Evolutionary conservation across 2,888 invertebrate genomes (phyloP).

Genomic region (Alviniconcha strummeri): DNA sequence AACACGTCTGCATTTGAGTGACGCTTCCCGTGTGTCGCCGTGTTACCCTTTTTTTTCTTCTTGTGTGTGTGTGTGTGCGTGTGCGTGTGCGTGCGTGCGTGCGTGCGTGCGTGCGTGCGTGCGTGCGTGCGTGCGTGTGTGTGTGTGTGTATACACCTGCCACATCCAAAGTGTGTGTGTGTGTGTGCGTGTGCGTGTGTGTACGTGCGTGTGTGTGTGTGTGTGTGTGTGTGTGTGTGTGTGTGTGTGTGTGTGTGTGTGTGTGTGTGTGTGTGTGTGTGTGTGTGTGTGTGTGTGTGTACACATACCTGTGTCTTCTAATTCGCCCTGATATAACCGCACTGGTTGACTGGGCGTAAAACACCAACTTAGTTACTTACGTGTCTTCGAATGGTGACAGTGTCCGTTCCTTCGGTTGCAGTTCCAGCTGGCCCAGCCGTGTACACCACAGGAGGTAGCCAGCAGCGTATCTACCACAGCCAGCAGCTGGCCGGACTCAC

Average conservation of each 20-base stretch:
- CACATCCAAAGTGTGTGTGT: background rate
- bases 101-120: constrained; percentile 19
- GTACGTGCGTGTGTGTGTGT: background rate
- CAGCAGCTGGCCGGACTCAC: constrained; percentile 50
- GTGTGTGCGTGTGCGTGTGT: background rate
- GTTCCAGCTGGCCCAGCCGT: background rate
- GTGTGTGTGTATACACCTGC: constrained; percentile 19
- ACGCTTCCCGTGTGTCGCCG: background rate
- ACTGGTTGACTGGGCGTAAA: background rate
- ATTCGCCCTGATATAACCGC: background rate
- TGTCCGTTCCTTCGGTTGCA: background rate
- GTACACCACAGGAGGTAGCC: background rate
- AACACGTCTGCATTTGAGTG: background rate
- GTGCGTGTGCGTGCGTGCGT: background rate
- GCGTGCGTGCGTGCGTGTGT: constrained; percentile 23
- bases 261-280: constrained; percentile 32
- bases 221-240: background rate
- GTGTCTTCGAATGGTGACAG: too few species aligned
- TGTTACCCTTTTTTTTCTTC: background rate
- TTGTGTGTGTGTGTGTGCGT: background rate
- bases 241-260: constrained; percentile 23
- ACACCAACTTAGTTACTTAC: too few species aligned
- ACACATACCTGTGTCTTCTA: constrained; percentile 15
- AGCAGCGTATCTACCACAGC: constrained; percentile 57
- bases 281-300: constrained; percentile 30